Percentiles rank a stretch among this genome's conserved stretches.
These are phyloP conservation scores for Colletes latitarsis DNA, from an alignment of 1,140 invertebrate genomes.

Conservation along the genomic window DNA sequence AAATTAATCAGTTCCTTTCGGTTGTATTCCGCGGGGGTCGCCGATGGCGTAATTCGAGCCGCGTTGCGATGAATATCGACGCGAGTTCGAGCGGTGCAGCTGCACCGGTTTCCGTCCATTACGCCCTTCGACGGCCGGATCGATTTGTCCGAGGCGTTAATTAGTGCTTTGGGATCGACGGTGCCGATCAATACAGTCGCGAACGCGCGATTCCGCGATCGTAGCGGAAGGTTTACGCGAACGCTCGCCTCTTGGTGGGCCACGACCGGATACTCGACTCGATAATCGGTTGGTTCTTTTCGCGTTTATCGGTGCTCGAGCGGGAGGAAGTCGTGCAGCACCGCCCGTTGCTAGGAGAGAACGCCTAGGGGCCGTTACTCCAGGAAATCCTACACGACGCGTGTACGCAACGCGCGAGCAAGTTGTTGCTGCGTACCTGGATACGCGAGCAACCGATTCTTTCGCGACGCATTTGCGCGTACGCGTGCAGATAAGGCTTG, in stretches of 20 bases:
- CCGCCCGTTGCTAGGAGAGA: not conserved
- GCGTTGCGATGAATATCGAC: not conserved
- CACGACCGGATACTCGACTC: conserved; percentile 39
- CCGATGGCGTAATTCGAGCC: conserved; percentile 37
- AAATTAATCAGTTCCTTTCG: conserved; percentile 56
- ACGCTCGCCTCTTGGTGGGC: not conserved
- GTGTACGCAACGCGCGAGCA: conserved; percentile 49
- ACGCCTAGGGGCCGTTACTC: conserved; percentile 58
- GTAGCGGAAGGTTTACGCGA: not conserved
- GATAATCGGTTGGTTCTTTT: conserved; percentile 54
- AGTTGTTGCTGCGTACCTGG: conserved; percentile 28
- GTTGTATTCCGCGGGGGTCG: conserved; percentile 42
- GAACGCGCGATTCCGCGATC: not conserved
- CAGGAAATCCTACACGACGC: conserved; percentile 59
- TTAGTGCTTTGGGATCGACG: conserved; percentile 23
- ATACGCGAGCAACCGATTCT: conserved; percentile 37
- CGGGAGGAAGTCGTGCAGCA: conserved; percentile 37
- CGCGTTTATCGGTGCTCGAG: conserved; percentile 41
- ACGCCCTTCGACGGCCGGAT: conserved; percentile 1
- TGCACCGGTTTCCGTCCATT: conserved; percentile 28
- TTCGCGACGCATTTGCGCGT: conserved; percentile 42
- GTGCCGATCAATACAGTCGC: conserved; percentile 27
- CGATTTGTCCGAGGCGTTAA: conserved; percentile 57
- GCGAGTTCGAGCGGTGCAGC: conserved; percentile 1
- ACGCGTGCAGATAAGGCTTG: conserved; percentile 47